Evolutionary conservation across 2,888 invertebrate species (phyloP), one percentile per base, ranked within the genome.

Genomic region (Anarsia innoxiella): DNA sequence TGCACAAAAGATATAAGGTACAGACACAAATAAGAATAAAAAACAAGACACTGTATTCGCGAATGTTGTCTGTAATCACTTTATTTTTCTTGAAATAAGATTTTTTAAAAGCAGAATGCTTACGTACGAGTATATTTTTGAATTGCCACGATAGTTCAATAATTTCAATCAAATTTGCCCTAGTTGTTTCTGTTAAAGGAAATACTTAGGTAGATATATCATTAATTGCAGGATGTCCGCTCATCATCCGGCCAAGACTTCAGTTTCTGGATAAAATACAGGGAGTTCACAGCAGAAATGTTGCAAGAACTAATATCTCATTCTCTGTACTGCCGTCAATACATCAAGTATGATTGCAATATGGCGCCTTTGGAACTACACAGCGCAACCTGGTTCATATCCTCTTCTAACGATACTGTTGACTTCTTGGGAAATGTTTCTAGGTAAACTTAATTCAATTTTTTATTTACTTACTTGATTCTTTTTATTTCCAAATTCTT

Each of bases 271-370:
- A 93, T 96, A 40, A 93, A 91, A 47, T 96, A 96, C 63, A 86
- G 96, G 19, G 95, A 96, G 61, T 96, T 96, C 66, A 91, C 92
- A 0, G 92, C 93, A 0, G 94, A 94, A 66, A 96, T 96, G 96
- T 83, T 96, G 9, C 94, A 95, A 64, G 95, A 95, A 56, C 78
- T 96, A 41, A 93, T 96, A 39, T 93, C 94, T 0, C 95, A 96
- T 68, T 95, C 95, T 0, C 80, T 95, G 31, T 93, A 93, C 66
- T 96, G 96, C 57, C 92, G 93, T 39, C 96, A 96, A 65, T 91
- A 93, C 58, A 92, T 96, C 40, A 94, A 93, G 59, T 96, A 95
- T 58, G 95, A 96, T 56, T 96, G 96, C 57, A 93, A 93, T 59
- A 92, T 93, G 76, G 95, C 95, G 1, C 95, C 95, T 1, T 68